Percentiles rank a stretch among this genome's conserved stretches.
Evolutionary conservation across 1,140 invertebrate species (phyloP).

Genomic region (Trachelipus rathkii): DNA sequence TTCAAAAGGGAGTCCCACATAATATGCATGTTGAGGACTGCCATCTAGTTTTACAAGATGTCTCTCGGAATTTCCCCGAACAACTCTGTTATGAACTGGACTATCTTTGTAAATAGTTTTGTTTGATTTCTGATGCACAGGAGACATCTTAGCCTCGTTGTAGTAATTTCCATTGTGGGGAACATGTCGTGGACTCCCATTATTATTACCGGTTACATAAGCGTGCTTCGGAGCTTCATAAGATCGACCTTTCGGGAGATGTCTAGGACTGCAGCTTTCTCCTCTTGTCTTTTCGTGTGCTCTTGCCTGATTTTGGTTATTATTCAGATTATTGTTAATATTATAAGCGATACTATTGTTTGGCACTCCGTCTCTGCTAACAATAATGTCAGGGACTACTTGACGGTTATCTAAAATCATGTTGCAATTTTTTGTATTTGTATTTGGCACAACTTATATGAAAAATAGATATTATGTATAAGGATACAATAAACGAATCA

Average conservation of each 20-base stretch:
- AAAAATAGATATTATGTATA: neutral
- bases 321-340: neutral
- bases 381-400: conserved; percentile 2
- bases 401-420: conserved; percentile 8
- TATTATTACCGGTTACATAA: conserved; percentile 4
- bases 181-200: neutral
- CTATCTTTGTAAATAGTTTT: neutral
- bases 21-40: neutral
- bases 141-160: neutral
- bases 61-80: neutral
- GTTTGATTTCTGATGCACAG: neutral
- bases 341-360: conserved; percentile 6
- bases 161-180: neutral
- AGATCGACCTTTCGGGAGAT: neutral
- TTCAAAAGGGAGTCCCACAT: neutral
- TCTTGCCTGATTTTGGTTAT: neutral
- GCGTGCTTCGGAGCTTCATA: neutral
- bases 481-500: neutral
- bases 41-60: neutral
- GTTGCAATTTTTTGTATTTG: neutral
- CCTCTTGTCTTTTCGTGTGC: neutral
- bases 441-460: neutral
- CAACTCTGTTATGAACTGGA: neutral
- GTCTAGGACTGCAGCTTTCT: neutral
- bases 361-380: neutral